Evolutionary conservation across 2,113 vertebrate genomes (phyloP).

Genomic region (Rhizomys pruinosus): DNA sequence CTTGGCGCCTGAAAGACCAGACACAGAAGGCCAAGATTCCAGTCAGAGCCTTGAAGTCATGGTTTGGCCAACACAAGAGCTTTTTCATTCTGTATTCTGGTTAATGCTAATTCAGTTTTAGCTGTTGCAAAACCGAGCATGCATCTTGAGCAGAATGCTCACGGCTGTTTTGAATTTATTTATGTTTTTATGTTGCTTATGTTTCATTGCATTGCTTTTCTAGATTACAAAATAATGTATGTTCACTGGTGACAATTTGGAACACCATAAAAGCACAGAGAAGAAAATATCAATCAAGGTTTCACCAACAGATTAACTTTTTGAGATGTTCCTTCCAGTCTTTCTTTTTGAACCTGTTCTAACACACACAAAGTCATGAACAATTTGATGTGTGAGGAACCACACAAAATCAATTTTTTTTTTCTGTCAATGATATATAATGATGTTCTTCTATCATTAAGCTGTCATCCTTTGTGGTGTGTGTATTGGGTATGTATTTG

Average conservation of each 20-base stretch:
- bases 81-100: constrained; percentile 36
- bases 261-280: constrained; percentile 11
- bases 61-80: not conserved
- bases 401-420: not conserved
- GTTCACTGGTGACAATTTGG: not conserved
- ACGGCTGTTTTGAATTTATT: constrained; percentile 9
- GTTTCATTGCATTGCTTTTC: constrained; percentile 20
- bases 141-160: constrained; percentile 41
- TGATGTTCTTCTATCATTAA: constrained; percentile 27
- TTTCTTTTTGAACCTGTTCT: constrained; percentile 28
- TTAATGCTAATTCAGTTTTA: constrained; percentile 50
- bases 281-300: constrained; percentile 26
- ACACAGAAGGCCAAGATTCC: not conserved
- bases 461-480: constrained; percentile 8
- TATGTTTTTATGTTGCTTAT: constrained; percentile 42
- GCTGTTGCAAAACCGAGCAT: constrained; percentile 28
- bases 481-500: not conserved
- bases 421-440: not conserved
- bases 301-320: constrained; percentile 1
- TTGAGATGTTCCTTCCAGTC: constrained; percentile 36
- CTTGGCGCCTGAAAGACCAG: not conserved
- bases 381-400: not conserved
- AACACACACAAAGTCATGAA: not conserved
- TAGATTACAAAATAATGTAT: constrained; percentile 39
- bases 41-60: constrained; percentile 30